A percentile compares a stretch with the other conserved stretches of the same genome.
Conservation (phyloP, 2,888 invertebrate genomes). For the Drosophila parthenogenetica region DNA sequence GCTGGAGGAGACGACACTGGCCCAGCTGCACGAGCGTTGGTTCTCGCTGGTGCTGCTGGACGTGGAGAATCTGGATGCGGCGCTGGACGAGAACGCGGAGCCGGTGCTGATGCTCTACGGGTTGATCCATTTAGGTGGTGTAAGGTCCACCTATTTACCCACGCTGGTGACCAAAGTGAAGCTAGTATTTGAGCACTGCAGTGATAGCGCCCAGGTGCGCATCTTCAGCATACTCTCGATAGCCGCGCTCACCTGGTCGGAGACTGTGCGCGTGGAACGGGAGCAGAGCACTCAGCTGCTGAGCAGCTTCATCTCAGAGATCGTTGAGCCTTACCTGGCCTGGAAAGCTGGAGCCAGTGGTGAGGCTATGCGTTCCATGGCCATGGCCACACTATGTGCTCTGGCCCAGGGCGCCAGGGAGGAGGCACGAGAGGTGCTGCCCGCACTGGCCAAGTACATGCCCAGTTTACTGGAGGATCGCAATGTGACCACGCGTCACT, state of each 20-base stretch:
- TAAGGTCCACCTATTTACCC: conserved; percentile 73
- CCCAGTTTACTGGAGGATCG: conserved; percentile 83
- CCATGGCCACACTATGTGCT: conserved; percentile 83
- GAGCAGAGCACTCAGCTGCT: conserved; percentile 72
- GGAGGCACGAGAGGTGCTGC: conserved; percentile 74
- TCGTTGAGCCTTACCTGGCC: conserved; percentile 80
- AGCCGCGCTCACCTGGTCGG: conserved; percentile 79
- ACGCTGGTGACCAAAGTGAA: conserved; percentile 76
- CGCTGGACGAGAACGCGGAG: conserved; percentile 80
- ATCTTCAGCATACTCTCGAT: conserved; percentile 83
- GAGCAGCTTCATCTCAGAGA: conserved; percentile 60
- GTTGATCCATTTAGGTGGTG: conserved; percentile 74
- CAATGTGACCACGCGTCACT: conserved; percentile 80
- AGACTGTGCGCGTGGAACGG: conserved; percentile 60
- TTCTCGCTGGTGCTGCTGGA: conserved; percentile 71
- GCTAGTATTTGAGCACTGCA: conserved; percentile 76
- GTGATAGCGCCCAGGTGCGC: conserved; percentile 82
- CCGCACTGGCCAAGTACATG: conserved; percentile 71
- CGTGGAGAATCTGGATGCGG: conserved; percentile 81
- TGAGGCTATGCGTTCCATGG: conserved; percentile 84
- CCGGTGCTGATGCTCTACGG: conserved; percentile 83
- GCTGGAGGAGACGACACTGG: conserved; percentile 47
- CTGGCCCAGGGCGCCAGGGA: conserved; percentile 79
- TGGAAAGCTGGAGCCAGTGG: conserved; percentile 84
- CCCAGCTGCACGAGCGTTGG: conserved; percentile 75